Conservation (phyloP, 2,797 vertebrate genomes). For the Coccyzus lansbergi region DNA sequence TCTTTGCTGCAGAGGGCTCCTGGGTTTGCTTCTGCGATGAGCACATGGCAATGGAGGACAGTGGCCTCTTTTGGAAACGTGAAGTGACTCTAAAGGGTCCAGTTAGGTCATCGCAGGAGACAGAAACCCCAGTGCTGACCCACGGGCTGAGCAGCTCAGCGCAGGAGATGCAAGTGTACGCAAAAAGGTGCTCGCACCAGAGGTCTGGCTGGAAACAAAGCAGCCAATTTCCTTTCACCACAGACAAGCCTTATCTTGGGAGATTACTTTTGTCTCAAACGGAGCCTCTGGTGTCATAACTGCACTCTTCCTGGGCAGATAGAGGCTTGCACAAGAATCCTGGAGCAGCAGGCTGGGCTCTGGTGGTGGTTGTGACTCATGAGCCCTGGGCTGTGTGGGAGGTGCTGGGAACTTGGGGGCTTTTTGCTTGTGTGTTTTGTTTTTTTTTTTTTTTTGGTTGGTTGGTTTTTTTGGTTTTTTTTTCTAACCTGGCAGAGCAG, state of each 20-base stretch:
- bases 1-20: not conserved
- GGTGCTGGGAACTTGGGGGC: not conserved
- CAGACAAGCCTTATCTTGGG: not conserved
- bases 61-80: not conserved
- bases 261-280: not conserved
- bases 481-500: not conserved
- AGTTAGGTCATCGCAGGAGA: not conserved
- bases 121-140: not conserved
- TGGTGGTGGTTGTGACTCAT: not conserved
- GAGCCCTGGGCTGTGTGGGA: not conserved
- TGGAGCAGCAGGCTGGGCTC: not conserved
- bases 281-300: constrained; percentile 26
- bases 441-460: no score
- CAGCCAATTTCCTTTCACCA: constrained; percentile 25
- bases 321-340: not conserved
- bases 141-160: accelerated
- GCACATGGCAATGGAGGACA: not conserved
- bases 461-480: not conserved
- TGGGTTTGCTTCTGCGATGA: not conserved
- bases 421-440: not conserved
- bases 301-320: not conserved
- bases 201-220: not conserved
- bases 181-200: not conserved
- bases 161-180: not conserved
- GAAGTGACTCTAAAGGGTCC: not conserved